Evolutionary conservation across 2,113 vertebrate species (phyloP), one percentile per base, ranked within the genome.

Genomic region (Machaerirhynchus nigripectus): DNA sequence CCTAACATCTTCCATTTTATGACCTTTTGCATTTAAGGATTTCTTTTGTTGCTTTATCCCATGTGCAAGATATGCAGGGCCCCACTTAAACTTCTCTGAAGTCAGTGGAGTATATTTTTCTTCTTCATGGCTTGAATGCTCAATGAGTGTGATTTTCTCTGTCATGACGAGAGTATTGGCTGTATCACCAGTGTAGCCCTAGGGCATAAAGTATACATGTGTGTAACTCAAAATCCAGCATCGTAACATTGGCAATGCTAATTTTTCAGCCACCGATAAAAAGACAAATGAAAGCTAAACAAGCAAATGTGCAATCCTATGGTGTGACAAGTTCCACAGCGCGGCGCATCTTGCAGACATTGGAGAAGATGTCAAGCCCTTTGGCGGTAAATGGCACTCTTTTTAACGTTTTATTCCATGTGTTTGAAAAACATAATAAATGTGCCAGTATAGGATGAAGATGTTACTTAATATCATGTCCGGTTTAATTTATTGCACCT

Each of bases 341-440:
- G 2, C 98, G 99, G 23, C 99, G 99, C 69, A 99, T 99, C 96
- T 97, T 99, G 86, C 99, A 99, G 92, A 99, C 99, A 2, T 86
- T 99, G 97, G 99, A 99, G 97, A 99, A 99, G 96, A 99, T 99
- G 99, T 99, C 99, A 30, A 99, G 99, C 89, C 99, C 99, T 52
- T 97, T 99, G 71, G 98, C 98, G 90, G 99, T 99, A 97, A 99
- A 94, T 97, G 31, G 15, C 82, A 24, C 42, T 94, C 46, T 31
- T 89, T 63, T 90, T 35, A 11, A 30, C 21, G 2, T 33, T 89
- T 88, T 71, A 31, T 67, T 88, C 31, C 3, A 5, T 11, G 49
- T 65, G 13, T 55, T 84, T 71, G 71, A 59, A 42, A 91, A 87
- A 21, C 33, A 27, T 11, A 59, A 47, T 52, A 50, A 56, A 42